Base-by-base conservation (phyloP, 2,113 vertebrate species). In the Pavo muticus region DNA sequence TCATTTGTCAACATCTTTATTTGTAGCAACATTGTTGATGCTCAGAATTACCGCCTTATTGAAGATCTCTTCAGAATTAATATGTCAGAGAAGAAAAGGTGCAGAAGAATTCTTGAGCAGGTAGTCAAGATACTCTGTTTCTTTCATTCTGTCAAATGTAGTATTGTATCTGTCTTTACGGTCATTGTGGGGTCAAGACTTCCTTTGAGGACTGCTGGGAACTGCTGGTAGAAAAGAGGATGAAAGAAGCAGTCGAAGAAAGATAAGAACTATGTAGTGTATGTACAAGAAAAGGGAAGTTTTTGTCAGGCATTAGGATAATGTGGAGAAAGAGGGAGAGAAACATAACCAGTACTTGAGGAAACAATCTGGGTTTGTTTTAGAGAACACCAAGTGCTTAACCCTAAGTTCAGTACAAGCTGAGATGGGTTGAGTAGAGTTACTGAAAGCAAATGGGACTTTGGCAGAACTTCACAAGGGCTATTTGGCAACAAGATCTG, bases 11-110 rank as follows among this genome's bases (percentile, higher is more conserved):
- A 13, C 82, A 14, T 47, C 94, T 97, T 87, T n/a, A 47, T 95
- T 97, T 93, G 39, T 93, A 99, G 99, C 84, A 99, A 99, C 92
- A 99, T 99, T 89, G 98, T 98, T 75, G 99, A 99, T 97, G 99
- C 99, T 61, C 99, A 99, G 92, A 99, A 99, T 96, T 99, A 98
- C 68, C 98, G 98, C 29, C 99, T 99, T 25, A 99, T 99, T 91
- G 99, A 99, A 96, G 99, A 99, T 88, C 96, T 99, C 42, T 99
- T 99, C 97, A 99, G 98, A 90, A 98, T 98, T 92, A 99, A 99
- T 86, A 97, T 99, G 96, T 98, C 98, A 81, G 99, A 99, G 97
- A 99, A 99, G 96, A 99, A 99, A 96, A 98, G 98, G 10, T 99
- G 99, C 91, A 98, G 98, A 88, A 98, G 98, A 95, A 99, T 99